phyloP scores from a whole-genome alignment of 2,797 vertebrate species.

The Buphagus erythrorhynchus region DNA sequence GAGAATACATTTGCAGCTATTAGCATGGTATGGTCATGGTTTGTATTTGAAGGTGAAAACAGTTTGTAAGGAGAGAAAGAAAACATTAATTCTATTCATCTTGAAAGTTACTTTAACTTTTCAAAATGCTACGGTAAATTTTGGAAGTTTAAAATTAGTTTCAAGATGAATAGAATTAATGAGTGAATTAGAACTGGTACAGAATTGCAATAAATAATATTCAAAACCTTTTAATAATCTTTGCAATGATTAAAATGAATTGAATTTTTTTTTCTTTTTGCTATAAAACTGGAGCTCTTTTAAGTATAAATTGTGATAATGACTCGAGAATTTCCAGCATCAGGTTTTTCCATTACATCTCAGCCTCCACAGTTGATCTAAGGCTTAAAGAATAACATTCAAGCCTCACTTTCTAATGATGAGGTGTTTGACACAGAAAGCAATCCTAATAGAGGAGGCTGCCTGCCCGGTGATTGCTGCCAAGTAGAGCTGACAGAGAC shows the following conservation, averaged over 20 bases:
- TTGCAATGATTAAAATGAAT: constrained; percentile 67
- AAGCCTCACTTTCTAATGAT: constrained; percentile 49
- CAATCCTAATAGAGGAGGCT: constrained; percentile 32
- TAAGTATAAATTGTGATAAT: constrained; percentile 68
- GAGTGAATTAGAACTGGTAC: constrained; percentile 66
- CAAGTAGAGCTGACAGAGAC: background rate
- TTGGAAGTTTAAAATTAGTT: constrained; percentile 64
- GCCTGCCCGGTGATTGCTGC: background rate
- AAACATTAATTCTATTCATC: constrained; percentile 64
- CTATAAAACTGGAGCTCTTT: constrained; percentile 58
- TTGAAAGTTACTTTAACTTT: constrained; percentile 66
- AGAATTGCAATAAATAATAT: constrained; percentile 69
- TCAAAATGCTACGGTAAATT: constrained; percentile 65
- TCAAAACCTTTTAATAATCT: constrained; percentile 68
- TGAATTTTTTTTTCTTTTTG: constrained; percentile 44
- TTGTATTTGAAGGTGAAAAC: constrained; percentile 64
- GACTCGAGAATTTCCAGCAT: constrained; percentile 58
- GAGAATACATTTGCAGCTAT: constrained; percentile 58
- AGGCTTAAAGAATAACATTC: constrained; percentile 65
- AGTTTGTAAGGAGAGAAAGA: constrained; percentile 46
- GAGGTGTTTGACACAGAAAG: constrained; percentile 62
- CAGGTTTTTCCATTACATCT: constrained; percentile 71
- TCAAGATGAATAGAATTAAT: constrained; percentile 69
- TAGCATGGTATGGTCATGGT: constrained; percentile 58
- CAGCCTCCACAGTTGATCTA: constrained; percentile 56